Evolutionary conservation across 1,140 invertebrate genomes (phyloP).

Genomic region (Magallana gigas): DNA sequence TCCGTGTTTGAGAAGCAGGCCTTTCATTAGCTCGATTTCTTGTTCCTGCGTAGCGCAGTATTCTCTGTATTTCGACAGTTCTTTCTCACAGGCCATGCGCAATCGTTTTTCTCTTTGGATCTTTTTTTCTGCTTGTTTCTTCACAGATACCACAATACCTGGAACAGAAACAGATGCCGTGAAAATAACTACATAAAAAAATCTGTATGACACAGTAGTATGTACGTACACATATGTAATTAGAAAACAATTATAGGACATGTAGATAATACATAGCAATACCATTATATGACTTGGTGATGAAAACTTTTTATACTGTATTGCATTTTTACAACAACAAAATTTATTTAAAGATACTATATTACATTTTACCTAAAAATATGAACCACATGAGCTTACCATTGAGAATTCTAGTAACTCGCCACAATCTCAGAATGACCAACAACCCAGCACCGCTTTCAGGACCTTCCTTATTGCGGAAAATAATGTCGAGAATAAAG

Average conservation of each 20-base stretch:
- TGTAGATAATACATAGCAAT: too few relatives aligned
- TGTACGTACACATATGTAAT: too few relatives aligned
- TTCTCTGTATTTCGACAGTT: conserved; percentile 75
- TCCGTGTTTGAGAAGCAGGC: conserved; percentile 69
- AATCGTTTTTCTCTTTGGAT: conserved; percentile 71
- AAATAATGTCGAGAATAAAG: conserved; percentile 78
- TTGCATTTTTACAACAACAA: neutral
- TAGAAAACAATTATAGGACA: too few relatives aligned
- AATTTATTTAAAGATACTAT: too few relatives aligned
- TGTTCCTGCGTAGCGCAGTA: conserved; percentile 74
- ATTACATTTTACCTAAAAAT: too few relatives aligned
- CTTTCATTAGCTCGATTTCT: conserved; percentile 72
- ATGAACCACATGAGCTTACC: conserved; percentile 64
- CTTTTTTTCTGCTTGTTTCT: conserved; percentile 76
- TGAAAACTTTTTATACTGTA: neutral
- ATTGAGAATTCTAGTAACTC: conserved; percentile 77
- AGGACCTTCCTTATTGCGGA: conserved; percentile 68
- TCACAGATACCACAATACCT: conserved; percentile 79
- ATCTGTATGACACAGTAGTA: too few relatives aligned
- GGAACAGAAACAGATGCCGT: conserved; percentile 19
- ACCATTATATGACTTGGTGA: neutral
- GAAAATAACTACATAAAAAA: too few relatives aligned
- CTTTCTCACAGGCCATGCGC: conserved; percentile 75
- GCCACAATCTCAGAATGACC: conserved; percentile 77
- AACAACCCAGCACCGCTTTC: conserved; percentile 74